Evolutionary conservation across 2,888 invertebrate species (phyloP).

Genomic region (Drosophila peninsularis): DNA sequence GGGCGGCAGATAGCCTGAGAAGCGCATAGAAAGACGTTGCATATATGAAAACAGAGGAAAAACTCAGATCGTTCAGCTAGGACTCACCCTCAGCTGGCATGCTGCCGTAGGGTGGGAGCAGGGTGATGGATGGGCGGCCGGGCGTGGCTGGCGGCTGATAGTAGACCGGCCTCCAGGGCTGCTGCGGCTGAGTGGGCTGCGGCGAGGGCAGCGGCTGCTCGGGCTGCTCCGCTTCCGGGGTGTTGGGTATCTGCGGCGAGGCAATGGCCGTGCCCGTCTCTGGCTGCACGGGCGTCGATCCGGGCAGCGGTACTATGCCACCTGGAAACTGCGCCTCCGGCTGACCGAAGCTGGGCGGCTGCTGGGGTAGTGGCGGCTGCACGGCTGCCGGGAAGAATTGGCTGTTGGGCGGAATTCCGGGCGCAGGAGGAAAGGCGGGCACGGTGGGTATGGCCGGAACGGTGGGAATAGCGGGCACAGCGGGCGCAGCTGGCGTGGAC

Average conservation of each 20-base stretch:
- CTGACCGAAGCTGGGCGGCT: slow-evolving; percentile 73
- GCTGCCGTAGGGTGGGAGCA: slow-evolving; percentile 79
- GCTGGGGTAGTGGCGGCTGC: slow-evolving; percentile 77
- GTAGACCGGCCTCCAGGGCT: slow-evolving; percentile 79
- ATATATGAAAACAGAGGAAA: background rate
- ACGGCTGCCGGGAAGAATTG: slow-evolving; percentile 72
- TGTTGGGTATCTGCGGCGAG: slow-evolving; percentile 78
- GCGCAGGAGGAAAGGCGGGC: slow-evolving; percentile 25
- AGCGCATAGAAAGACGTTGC: background rate
- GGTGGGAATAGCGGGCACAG: slow-evolving; percentile 35
- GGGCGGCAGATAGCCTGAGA: slow-evolving; percentile 77
- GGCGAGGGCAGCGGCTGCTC: slow-evolving; percentile 52
- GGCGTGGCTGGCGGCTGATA: slow-evolving; percentile 63
- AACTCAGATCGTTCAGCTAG: background rate
- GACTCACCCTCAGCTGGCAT: slow-evolving; percentile 74
- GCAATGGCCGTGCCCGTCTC: slow-evolving; percentile 81
- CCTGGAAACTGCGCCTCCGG: slow-evolving; percentile 76
- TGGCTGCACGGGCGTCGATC: slow-evolving; percentile 60
- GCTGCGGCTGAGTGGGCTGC: slow-evolving; percentile 50
- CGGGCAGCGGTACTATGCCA: slow-evolving; percentile 68
- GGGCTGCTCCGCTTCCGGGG: slow-evolving; percentile 61
- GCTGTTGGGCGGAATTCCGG: slow-evolving; percentile 43
- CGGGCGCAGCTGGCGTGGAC: slow-evolving; percentile 16
- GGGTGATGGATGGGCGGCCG: slow-evolving; percentile 78
- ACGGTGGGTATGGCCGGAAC: slow-evolving; percentile 26